phyloP scores from a whole-genome alignment of 2,888 invertebrate genomes.

The Macropis europaea region DNA sequence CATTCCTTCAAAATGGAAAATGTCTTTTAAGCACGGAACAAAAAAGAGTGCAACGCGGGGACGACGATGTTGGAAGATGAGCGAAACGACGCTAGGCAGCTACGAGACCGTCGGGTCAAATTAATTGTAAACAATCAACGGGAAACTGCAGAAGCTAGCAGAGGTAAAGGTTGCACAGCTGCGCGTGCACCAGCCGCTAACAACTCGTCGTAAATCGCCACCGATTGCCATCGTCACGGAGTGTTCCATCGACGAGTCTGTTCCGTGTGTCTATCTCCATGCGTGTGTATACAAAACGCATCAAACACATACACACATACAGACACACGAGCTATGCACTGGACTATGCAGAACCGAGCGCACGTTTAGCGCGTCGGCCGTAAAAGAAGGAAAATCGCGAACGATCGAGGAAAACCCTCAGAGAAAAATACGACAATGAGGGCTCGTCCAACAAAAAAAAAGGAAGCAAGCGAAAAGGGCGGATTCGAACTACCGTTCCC shows the following conservation, averaged over 20 bases:
- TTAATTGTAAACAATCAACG: constrained; percentile 63
- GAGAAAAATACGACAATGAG: not conserved
- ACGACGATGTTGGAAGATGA: too few species aligned
- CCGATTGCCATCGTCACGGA: constrained; percentile 56
- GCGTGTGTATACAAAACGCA: too few species aligned
- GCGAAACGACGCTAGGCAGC: constrained; percentile 11
- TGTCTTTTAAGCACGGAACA: too few species aligned
- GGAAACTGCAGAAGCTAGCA: constrained; percentile 36
- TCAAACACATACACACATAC: too few species aligned
- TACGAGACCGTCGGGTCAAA: constrained; percentile 43
- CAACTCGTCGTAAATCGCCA: constrained; percentile 61
- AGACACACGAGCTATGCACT: too few species aligned
- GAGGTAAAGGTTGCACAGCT: constrained; percentile 37
- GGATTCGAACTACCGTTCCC: not conserved
- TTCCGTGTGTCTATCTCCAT: too few species aligned
- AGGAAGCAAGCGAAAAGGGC: not conserved
- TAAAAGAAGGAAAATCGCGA: not conserved
- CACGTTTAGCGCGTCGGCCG: not conserved
- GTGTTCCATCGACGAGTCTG: constrained; percentile 25
- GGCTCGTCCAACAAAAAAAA: not conserved
- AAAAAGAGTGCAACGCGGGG: too few species aligned
- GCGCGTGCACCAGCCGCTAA: constrained; percentile 53
- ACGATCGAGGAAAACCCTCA: not conserved
- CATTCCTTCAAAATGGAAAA: too few species aligned
- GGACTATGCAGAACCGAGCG: too few species aligned